phyloP scores from a whole-genome alignment of 2,797 vertebrate genomes.

The Melanotaenia boesemani region DNA sequence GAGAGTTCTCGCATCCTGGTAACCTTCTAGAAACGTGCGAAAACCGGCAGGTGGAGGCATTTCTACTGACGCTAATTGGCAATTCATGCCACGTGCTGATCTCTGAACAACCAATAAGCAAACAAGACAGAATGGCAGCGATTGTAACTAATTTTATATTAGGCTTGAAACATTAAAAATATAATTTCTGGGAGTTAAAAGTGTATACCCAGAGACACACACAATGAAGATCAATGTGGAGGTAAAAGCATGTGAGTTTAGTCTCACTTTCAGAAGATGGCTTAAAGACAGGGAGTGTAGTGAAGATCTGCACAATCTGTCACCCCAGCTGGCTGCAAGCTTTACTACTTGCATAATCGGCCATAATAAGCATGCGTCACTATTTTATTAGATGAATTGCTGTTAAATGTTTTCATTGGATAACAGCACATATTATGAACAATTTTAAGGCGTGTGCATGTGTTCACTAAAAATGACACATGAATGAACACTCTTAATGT shows the following conservation, averaged over 20 bases:
- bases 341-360: not conserved
- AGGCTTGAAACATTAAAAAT: not conserved
- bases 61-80: slow-evolving; percentile 2
- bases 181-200: too few relatives aligned
- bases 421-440: not conserved
- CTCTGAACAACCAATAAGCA: slow-evolving; percentile 2
- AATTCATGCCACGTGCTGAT: slow-evolving; percentile 33
- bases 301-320: slow-evolving; percentile 38
- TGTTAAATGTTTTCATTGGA: not conserved
- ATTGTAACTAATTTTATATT: not conserved
- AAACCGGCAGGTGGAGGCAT: slow-evolving; percentile 78
- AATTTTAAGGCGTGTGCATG: not conserved
- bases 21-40: slow-evolving; percentile 85
- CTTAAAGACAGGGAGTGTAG: slow-evolving; percentile 4
- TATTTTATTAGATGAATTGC: not conserved
- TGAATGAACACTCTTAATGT: not conserved
- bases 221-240: too few relatives aligned
- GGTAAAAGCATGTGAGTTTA: not conserved
- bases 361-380: not conserved
- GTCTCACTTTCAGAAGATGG: not conserved
- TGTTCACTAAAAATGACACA: too few relatives aligned
- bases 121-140: not conserved
- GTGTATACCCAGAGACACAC: too few relatives aligned
- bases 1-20: slow-evolving; percentile 66
- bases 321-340: slow-evolving; percentile 44